Evolutionary conservation across 2,888 invertebrate genomes (phyloP).

Genomic region (Drosophila paracracens): DNA sequence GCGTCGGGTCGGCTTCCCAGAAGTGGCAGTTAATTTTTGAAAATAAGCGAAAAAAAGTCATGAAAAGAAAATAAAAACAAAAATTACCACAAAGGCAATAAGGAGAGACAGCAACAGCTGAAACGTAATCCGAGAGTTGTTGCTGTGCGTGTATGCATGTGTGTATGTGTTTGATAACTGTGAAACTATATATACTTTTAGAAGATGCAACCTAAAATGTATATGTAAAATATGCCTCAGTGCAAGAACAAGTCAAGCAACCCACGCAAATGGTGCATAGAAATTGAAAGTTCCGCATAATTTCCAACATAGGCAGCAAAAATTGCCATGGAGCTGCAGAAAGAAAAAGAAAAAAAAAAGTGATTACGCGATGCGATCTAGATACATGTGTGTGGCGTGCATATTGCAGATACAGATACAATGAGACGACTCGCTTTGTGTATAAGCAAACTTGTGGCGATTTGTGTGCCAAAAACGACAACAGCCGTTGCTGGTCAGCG

Average conservation of each 20-base stretch:
- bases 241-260: constrained; percentile 46
- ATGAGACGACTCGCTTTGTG: constrained; percentile 43
- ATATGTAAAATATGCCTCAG: constrained; percentile 8
- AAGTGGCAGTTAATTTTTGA: constrained; percentile 78
- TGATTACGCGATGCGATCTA: constrained; percentile 78
- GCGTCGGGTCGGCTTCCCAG: constrained; percentile 63
- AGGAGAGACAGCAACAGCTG: constrained; percentile 44
- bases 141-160: constrained; percentile 10
- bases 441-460: constrained; percentile 31
- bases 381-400: constrained; percentile 50
- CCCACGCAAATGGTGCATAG: constrained; percentile 64
- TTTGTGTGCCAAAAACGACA: constrained; percentile 64
- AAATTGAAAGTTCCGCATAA: constrained; percentile 72
- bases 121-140: constrained; percentile 51
- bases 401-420: constrained; percentile 36
- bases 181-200: constrained; percentile 50
- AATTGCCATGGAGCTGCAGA: constrained; percentile 17
- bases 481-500: constrained; percentile 20
- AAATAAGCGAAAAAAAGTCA: constrained; percentile 32
- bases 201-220: neutral
- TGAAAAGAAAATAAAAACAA: constrained; percentile 11
- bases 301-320: constrained; percentile 37
- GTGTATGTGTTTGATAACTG: constrained; percentile 53
- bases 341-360: constrained; percentile 5
- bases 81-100: constrained; percentile 40